phyloP scores from a whole-genome alignment of 2,888 invertebrate species.

The Prosopocoilus inquinatus region DNA sequence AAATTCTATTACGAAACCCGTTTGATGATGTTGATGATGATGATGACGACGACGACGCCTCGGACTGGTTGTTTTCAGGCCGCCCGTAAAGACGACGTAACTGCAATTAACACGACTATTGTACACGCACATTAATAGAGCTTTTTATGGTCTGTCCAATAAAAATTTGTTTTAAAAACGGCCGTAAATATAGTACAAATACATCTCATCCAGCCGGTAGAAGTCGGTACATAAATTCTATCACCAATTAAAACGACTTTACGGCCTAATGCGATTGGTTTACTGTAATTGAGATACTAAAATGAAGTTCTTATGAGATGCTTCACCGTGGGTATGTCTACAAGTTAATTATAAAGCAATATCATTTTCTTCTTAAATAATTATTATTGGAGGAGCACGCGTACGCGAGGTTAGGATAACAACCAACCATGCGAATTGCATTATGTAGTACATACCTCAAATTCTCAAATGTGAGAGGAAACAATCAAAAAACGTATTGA shows the following conservation, averaged over 20 bases:
- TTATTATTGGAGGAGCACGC: no score
- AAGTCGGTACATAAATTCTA: neutral
- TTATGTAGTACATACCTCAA: no score
- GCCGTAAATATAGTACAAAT: neutral
- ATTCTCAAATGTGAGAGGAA: no score
- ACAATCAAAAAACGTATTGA: no score
- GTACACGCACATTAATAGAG: neutral
- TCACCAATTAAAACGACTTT: slow-evolving; percentile 2
- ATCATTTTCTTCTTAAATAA: no score
- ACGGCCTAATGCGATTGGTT: neutral
- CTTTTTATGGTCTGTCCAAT: neutral
- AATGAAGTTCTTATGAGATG: neutral
- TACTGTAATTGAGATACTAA: slow-evolving; percentile 2
- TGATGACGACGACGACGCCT: no score
- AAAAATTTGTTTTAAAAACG: slow-evolving; percentile 1
- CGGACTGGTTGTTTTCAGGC: no score
- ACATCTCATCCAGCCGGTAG: neutral
- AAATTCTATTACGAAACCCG: neutral
- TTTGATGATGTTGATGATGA: no score
- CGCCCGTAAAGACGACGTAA: no score
- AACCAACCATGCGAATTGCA: no score
- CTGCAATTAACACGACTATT: no score
- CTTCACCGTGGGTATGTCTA: neutral
- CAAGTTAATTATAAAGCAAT: neutral
- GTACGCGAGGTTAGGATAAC: no score